These are phyloP conservation scores for Hybognathus amarus DNA, from an alignment of 2,797 vertebrate species.

Conservation along the genomic window DNA sequence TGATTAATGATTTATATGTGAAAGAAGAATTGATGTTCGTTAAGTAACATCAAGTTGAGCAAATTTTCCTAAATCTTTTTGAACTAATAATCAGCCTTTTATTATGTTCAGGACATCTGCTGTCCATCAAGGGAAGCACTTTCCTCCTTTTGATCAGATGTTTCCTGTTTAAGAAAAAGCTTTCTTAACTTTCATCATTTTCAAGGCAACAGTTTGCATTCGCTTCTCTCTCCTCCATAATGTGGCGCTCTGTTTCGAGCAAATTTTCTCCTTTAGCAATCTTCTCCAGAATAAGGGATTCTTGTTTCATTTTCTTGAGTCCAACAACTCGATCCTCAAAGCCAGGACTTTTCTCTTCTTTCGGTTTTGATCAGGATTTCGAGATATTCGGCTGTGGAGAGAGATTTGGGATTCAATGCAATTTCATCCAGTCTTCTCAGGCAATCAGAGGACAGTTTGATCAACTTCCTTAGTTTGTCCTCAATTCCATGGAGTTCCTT, in stretches of 20 bases:
- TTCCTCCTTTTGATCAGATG: not conserved
- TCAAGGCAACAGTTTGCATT: constrained; percentile 8
- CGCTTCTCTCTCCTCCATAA: constrained; percentile 14
- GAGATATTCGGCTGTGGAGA: constrained; percentile 56
- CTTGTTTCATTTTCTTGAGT: constrained; percentile 49
- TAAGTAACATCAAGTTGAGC: not conserved
- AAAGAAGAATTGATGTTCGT: not conserved
- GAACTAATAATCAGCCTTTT: not conserved
- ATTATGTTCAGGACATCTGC: not conserved
- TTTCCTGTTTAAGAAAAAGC: not conserved
- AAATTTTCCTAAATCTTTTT: not conserved
- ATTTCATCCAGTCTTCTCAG: constrained; percentile 54
- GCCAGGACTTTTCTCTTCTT: constrained; percentile 55
- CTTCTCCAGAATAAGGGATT: constrained; percentile 35
- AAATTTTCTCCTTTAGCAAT: constrained; percentile 49
- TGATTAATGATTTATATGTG: too few relatives aligned
- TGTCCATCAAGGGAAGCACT: not conserved
- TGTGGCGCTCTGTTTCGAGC: constrained; percentile 9
- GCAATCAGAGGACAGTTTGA: constrained; percentile 52
- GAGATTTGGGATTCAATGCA: constrained; percentile 55
- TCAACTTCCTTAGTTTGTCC: constrained; percentile 35
- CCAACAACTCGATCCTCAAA: constrained; percentile 53
- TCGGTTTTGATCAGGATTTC: constrained; percentile 58
- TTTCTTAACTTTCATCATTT: not conserved
- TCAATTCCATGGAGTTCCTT: constrained; percentile 19